Base-by-base conservation (phyloP, 2,888 invertebrate genomes). In the Phyto melanocephala region DNA sequence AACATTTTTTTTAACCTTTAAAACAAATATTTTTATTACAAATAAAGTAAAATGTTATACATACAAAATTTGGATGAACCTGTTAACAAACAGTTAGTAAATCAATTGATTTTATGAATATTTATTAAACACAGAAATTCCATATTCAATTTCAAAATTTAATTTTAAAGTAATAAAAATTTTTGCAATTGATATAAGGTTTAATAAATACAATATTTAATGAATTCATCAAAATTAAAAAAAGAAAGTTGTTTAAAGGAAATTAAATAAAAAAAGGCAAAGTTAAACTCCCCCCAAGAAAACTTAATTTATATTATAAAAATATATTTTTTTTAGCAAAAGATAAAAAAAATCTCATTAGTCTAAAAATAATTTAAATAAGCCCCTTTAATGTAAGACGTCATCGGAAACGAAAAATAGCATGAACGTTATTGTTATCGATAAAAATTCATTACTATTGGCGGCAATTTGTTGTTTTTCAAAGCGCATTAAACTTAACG, bases 151-250 rank as follows among this genome's bases (percentile, higher is more conserved):
- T 54, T n/a, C 28, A n/a, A 6, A 33, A 33, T 33, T 17, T 10
- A 28, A 28, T 28, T 10, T 33, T 56, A 17, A n/a, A n/a, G n/a
- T n/a, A n/a, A 56, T 56, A 56, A 33, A 45, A 45, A 56, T 58
- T 83, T 86, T 84, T 86, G 85, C 84, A 84, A 40, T 62, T 50
- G 54, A 70, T n/a, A 70, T 86, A 84, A 83, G 84, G 85, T 79
- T 82, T 65, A 37, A 62, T 71, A 63, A 65, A 81, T 85, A 84
- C 35, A 79, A 56, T 83, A 15, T 45, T 84, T 65, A 65, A 24
- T 15, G 72, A 78, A 82, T 11, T 62, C 71, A 79, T 58, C 22
- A 81, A 68, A 84, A 85, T 40, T 42, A 40, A 15, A 60, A 52
- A n/a, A 56, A 77, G 65, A 65, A 33, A 62, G 62, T 71, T 70